Conservation (phyloP, 2,888 invertebrate species). For the Aphrophora alni region DNA sequence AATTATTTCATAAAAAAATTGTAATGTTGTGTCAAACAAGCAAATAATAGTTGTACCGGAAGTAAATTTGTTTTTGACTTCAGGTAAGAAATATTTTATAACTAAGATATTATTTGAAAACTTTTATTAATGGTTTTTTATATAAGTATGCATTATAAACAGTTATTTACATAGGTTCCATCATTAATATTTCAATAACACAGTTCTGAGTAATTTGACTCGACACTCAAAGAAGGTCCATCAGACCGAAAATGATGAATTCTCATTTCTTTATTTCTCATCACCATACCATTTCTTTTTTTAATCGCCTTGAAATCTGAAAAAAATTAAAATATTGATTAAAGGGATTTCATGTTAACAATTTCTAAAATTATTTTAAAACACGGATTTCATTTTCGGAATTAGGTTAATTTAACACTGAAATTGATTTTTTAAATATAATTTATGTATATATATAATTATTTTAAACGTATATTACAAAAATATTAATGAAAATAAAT, state of each 20-base stretch:
- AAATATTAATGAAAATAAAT: no score
- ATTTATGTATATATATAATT: no score
- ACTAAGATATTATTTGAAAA: neutral
- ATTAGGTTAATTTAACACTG: no score
- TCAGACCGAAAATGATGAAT: neutral
- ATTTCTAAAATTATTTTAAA: no score
- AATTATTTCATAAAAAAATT: no score
- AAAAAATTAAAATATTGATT: neutral
- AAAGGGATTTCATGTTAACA: no score
- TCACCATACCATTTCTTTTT: neutral
- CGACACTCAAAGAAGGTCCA: neutral
- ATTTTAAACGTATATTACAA: no score
- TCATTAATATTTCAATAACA: neutral
- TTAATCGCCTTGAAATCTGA: neutral
- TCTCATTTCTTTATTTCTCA: neutral
- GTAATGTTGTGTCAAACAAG: no score
- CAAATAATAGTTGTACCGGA: no score
- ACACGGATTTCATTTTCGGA: no score
- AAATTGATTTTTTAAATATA: no score
- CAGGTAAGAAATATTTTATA: neutral
- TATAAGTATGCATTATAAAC: neutral
- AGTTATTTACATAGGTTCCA: neutral
- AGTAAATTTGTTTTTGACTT: no score
- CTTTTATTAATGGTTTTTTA: neutral
- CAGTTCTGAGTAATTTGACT: neutral